Base-by-base conservation (phyloP, 2,797 vertebrate genomes). In the Acipenser transmontanus region DNA sequence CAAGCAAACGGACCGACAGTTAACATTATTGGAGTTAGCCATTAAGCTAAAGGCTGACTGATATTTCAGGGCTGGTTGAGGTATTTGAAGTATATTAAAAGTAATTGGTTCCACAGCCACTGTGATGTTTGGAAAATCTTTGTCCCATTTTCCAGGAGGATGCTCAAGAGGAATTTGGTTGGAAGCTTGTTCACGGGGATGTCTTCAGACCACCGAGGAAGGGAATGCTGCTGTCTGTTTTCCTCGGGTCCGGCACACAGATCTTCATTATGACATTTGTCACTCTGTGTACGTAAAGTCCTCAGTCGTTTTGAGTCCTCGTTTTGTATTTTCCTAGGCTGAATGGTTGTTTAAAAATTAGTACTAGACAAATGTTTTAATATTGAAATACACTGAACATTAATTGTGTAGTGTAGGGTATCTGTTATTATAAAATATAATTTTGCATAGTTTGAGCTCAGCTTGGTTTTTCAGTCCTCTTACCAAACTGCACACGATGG, bases 261-360 rank as follows among this genome's bases (percentile, higher is more conserved):
- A 96, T 96, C 81, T 91, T 94, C 84, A 96, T 97, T 74, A 98
- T 98, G 95, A 96, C 92, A 57, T 95, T 97, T 69, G 92, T 98
- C 77, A 98, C 95, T 12, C 83, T 98, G 0, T 92, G 90, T 92
- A 87, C 86, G 90, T 76, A 56, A 7, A 50, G 51, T 75, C 34
- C 2, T 34, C 9, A 14, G 54, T n/a, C 1, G 9, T 57, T 34
- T 57, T 13, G 54, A 57, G 54, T 34, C 34, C 34, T 34, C n/a
- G 2, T 57, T 57, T 13, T n/a, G 6, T n/a, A 11, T 11, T 57
- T 13, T 8, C 12, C 8, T 52, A 52, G 8, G 50, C 50, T 8
- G 51, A 52, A 52, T 52, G 51, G 12, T 34, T 34, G 34, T 34
- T 34, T 34, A 34, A 34, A 34, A 34, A 34, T 34, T 3, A 34